These are phyloP conservation scores for Drosophila busckii DNA, from an alignment of 1,140 invertebrate genomes.

Conservation along the genomic window DNA sequence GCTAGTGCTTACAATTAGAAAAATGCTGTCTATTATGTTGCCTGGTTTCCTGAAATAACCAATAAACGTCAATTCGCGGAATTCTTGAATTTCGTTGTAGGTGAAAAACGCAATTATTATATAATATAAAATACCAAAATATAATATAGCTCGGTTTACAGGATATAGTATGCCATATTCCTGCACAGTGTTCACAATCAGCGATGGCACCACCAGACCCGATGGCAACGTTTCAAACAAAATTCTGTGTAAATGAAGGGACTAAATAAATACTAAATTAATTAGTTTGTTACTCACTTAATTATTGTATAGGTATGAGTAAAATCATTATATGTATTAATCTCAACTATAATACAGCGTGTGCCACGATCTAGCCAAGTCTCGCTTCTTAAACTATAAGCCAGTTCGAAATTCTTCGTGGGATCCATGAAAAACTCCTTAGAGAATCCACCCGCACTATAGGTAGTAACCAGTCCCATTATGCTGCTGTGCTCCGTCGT, in stretches of 20 bases:
- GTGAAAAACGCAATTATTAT: conserved; percentile 3
- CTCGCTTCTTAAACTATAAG: no score
- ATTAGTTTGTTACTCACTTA: not conserved
- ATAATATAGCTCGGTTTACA: no score
- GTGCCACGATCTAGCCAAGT: no score
- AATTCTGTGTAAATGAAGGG: conserved; percentile 1
- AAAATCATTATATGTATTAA: no score
- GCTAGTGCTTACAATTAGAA: conserved; percentile 5
- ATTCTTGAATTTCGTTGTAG: conserved; percentile 1
- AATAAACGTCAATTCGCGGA: not conserved
- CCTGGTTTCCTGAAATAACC: not conserved
- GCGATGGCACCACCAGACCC: not conserved
- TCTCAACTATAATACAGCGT: no score
- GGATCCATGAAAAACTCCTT: no score
- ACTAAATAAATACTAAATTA: not conserved
- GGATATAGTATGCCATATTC: not conserved
- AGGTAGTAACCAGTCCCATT: no score
- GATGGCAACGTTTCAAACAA: conserved; percentile 15
- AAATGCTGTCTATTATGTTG: conserved; percentile 6
- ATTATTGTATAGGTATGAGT: no score
- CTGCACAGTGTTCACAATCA: not conserved
- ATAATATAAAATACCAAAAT: not conserved
- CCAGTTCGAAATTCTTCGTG: no score
- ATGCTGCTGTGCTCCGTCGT: no score
- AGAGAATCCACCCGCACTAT: no score